phyloP scores from a whole-genome alignment of 2,888 invertebrate species.

The Lochmaea crataegi region DNA sequence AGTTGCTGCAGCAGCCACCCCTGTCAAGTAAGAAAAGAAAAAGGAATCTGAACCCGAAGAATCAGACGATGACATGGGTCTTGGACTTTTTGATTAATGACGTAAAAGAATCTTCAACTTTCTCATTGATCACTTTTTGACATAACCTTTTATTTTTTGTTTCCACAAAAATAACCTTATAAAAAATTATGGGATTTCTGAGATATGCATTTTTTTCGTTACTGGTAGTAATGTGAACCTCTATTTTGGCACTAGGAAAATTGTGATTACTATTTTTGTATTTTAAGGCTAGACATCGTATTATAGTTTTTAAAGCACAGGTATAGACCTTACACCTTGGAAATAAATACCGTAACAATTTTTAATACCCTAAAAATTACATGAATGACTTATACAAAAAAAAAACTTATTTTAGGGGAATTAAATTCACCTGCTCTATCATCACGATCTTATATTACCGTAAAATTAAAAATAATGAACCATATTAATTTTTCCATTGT shows the following conservation, averaged over 20 bases:
- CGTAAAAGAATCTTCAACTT: too few relatives aligned
- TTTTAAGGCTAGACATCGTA: too few relatives aligned
- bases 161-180: too few relatives aligned
- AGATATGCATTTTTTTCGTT: too few relatives aligned
- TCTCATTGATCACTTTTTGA: too few relatives aligned
- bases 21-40: slow-evolving; percentile 82
- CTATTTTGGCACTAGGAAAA: too few relatives aligned
- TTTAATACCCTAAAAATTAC: slow-evolving; percentile 22
- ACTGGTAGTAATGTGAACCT: too few relatives aligned
- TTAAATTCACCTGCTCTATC: slow-evolving; percentile 41
- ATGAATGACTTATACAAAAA: slow-evolving; percentile 20
- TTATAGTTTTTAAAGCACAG: too few relatives aligned
- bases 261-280: too few relatives aligned
- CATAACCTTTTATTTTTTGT: too few relatives aligned
- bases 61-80: slow-evolving; percentile 94
- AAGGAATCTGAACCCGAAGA: slow-evolving; percentile 82
- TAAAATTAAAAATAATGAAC: slow-evolving; percentile 44
- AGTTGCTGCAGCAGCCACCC: slow-evolving; percentile 71
- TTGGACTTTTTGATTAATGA: slow-evolving; percentile 81
- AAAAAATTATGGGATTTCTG: too few relatives aligned
- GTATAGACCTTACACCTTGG: too few relatives aligned
- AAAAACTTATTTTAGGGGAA: slow-evolving; percentile 27
- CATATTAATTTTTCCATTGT: slow-evolving; percentile 35
- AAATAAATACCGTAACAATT: slow-evolving; percentile 11
- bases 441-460: slow-evolving; percentile 35